phyloP scores from a whole-genome alignment of 92 coral and sea anemone genomes.

The Heteractis magnifica region DNA sequence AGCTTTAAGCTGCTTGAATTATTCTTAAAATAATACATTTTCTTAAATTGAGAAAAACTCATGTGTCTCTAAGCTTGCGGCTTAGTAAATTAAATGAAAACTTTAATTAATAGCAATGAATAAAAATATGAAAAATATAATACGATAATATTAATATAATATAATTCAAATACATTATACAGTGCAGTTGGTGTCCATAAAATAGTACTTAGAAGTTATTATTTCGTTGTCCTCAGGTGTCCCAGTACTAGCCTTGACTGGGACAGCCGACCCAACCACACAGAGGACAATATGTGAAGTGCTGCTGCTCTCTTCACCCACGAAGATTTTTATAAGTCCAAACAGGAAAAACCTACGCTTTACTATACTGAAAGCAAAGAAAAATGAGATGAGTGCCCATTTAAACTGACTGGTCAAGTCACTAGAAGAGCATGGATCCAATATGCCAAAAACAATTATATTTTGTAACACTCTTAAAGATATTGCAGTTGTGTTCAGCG shows the following conservation, averaged over 20 bases:
- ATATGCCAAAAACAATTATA: slow-evolving; percentile 52
- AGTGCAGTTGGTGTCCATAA: too few relatives aligned
- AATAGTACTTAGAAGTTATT: background rate
- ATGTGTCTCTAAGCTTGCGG: too few relatives aligned
- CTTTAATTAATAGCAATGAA: too few relatives aligned
- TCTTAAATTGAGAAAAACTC: too few relatives aligned
- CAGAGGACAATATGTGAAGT: slow-evolving; percentile 17
- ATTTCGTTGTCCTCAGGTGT: background rate
- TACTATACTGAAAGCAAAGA: slow-evolving; percentile 42
- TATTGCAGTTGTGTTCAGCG: slow-evolving; percentile 7
- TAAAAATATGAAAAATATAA: too few relatives aligned
- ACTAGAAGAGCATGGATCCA: slow-evolving; percentile 34
- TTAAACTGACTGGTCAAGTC: slow-evolving; percentile 44
- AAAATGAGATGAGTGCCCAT: slow-evolving; percentile 18
- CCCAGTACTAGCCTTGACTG: slow-evolving; percentile 46
- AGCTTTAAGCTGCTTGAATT: too few relatives aligned
- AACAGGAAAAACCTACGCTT: slow-evolving; percentile 51
- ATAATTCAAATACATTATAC: too few relatives aligned
- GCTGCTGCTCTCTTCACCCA: slow-evolving; percentile 3
- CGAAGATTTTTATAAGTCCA: slow-evolving; percentile 35
- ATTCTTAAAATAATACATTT: too few relatives aligned
- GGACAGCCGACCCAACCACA: slow-evolving; percentile 44
- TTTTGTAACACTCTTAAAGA: slow-evolving; percentile 53
- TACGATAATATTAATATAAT: too few relatives aligned
- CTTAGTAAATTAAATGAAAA: too few relatives aligned